These are phyloP conservation scores for Cricetomys ansorgei DNA, from an alignment of 2,113 vertebrate genomes.

Conservation along the genomic window DNA sequence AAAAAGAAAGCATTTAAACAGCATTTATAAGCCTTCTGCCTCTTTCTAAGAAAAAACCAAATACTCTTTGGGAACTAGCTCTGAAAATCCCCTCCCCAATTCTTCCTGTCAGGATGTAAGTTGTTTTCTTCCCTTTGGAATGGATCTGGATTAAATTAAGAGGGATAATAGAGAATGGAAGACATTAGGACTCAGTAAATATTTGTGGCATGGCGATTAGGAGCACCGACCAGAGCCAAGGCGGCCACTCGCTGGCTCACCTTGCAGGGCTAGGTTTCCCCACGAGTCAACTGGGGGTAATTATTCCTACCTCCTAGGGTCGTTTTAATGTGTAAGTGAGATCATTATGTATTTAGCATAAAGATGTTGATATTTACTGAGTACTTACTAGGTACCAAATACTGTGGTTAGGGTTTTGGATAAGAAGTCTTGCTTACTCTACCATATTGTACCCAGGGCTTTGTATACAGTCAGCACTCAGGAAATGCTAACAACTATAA, in stretches of 20 bases:
- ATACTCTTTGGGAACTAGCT: background rate
- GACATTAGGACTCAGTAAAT: slow-evolving; percentile 45
- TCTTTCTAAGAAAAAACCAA: slow-evolving; percentile 8
- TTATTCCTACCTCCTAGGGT: background rate
- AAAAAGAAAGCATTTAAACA: background rate
- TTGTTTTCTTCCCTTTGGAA: slow-evolving; percentile 21
- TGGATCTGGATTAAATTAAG: slow-evolving; percentile 49
- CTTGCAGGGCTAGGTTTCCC: background rate
- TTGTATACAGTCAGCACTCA: background rate
- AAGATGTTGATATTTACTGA: background rate
- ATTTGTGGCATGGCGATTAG: slow-evolving; percentile 34
- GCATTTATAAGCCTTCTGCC: slow-evolving; percentile 17
- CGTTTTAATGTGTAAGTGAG: slow-evolving; percentile 16
- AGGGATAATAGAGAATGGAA: slow-evolving; percentile 61
- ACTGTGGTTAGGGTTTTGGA: background rate
- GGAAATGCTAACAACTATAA: background rate
- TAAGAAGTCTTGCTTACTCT: background rate
- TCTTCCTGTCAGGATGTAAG: slow-evolving; percentile 31
- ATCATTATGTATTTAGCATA: background rate
- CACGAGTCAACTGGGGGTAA: background rate
- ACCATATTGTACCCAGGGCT: background rate
- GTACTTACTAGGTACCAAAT: slow-evolving; percentile 38
- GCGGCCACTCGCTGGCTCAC: background rate
- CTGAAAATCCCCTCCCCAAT: background rate
- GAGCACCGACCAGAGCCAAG: background rate